phyloP scores from a whole-genome alignment of 2,888 invertebrate species.

The Diadegma fenestrale region DNA sequence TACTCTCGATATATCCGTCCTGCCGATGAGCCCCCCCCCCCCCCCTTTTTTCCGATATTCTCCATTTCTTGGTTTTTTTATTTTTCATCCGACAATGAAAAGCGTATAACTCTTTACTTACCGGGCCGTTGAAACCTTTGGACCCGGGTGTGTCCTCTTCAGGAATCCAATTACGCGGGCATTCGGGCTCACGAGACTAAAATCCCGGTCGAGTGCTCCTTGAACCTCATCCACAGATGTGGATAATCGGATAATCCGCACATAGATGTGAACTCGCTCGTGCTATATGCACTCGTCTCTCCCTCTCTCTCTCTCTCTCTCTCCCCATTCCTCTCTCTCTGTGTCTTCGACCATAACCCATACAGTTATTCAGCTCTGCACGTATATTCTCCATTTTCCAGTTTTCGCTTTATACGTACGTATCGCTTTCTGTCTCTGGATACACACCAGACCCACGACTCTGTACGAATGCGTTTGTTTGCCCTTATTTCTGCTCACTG shows the following conservation, averaged over 20 bases:
- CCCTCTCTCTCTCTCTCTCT: constrained; percentile 3
- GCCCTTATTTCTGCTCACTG: constrained; percentile 47
- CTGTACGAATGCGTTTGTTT: constrained; percentile 64
- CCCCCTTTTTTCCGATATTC: background rate
- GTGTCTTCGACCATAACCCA: background rate
- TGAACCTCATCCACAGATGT: constrained; percentile 80
- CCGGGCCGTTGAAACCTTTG: constrained; percentile 35
- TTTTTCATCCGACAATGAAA: constrained; percentile 51
- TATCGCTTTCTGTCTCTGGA: constrained; percentile 3
- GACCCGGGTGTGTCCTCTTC: constrained; percentile 69
- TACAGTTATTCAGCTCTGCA: background rate
- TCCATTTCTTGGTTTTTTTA: background rate
- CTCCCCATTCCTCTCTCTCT: background rate
- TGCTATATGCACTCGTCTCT: constrained; percentile 19
- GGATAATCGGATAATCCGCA: constrained; percentile 79
- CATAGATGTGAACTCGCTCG: constrained; percentile 72
- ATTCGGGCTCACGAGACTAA: constrained; percentile 77
- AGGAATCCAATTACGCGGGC: constrained; percentile 79
- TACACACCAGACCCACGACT: background rate
- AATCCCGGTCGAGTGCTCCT: constrained; percentile 79
- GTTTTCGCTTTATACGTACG: constrained; percentile 15
- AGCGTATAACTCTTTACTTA: constrained; percentile 65
- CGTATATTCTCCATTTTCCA: background rate
- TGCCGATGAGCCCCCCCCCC: too few species aligned
- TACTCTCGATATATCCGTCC: constrained; percentile 4